phyloP scores from a whole-genome alignment of 2,113 vertebrate genomes.

The Alosa alosa region DNA sequence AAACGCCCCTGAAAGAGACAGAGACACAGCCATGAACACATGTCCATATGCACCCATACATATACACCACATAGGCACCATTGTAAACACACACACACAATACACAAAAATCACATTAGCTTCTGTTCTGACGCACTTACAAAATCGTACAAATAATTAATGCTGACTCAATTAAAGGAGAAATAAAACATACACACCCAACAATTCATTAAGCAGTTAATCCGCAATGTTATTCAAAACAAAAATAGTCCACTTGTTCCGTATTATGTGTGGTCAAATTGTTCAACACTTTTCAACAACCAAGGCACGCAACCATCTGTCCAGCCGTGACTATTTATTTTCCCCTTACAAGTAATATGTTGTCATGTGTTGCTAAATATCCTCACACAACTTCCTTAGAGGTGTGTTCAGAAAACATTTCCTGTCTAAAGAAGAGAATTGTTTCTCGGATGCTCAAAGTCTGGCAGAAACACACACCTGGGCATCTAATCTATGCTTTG shows the following conservation, averaged over 20 bases:
- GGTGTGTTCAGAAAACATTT: not conserved
- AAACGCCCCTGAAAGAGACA: slow-evolving; percentile 80
- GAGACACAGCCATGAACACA: not conserved
- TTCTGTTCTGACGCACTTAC: not conserved
- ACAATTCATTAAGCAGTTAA: no score
- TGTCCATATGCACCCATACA: not conserved
- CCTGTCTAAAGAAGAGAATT: not conserved
- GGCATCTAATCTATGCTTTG: not conserved
- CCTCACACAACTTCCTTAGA: not conserved
- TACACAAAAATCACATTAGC: not conserved
- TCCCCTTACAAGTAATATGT: not conserved
- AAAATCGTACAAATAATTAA: not conserved
- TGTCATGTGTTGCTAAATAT: not conserved
- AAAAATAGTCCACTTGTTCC: no score
- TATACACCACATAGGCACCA: slow-evolving; percentile 9
- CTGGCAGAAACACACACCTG: not conserved
- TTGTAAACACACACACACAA: not conserved
- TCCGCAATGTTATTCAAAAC: no score
- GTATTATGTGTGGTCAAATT: not conserved
- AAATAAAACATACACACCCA: no score
- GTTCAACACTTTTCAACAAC: not conserved
- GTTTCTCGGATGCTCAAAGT: not conserved
- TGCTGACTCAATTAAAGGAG: not conserved
- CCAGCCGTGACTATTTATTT: not conserved
- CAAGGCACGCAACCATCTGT: not conserved